These are phyloP conservation scores for Scortum barcoo DNA, from an alignment of 2,113 vertebrate genomes.

Conservation along the genomic window DNA sequence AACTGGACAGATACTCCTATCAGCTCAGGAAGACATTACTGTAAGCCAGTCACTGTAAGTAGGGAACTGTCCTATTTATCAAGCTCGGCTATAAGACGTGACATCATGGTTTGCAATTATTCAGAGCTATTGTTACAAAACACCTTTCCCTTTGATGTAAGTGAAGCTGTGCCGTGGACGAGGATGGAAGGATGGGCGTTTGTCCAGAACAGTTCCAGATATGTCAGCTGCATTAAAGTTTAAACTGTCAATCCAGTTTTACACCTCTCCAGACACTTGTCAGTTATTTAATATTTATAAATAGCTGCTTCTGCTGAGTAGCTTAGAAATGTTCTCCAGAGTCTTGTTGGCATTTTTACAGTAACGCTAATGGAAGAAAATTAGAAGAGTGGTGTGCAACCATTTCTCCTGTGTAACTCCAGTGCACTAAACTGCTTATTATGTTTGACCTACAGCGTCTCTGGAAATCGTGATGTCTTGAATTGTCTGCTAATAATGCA, in stretches of 20 bases:
- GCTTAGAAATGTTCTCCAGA: slow-evolving; percentile 50
- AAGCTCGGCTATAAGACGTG: neutral
- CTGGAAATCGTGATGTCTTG: neutral
- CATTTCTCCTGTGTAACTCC: slow-evolving; percentile 35
- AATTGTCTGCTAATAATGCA: slow-evolving; percentile 5
- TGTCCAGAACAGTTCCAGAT: slow-evolving; percentile 27
- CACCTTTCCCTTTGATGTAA: neutral
- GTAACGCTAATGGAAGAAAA: slow-evolving; percentile 49
- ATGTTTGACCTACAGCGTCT: neutral
- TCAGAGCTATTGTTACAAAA: slow-evolving; percentile 1
- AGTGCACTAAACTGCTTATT: slow-evolving; percentile 13
- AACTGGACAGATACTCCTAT: slow-evolving; percentile 27
- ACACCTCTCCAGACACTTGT: slow-evolving; percentile 38
- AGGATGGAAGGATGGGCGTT: neutral
- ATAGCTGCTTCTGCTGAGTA: slow-evolving; percentile 42
- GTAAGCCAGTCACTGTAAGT: slow-evolving; percentile 18
- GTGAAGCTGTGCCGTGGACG: neutral
- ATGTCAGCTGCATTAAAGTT: slow-evolving; percentile 40
- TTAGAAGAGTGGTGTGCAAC: neutral
- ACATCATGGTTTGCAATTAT: slow-evolving; percentile 30
- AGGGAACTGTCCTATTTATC: neutral
- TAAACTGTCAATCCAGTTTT: slow-evolving; percentile 18
- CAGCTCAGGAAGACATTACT: slow-evolving; percentile 26
- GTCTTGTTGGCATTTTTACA: slow-evolving; percentile 43
- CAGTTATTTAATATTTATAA: slow-evolving; percentile 64